Evolutionary conservation across 2,113 vertebrate genomes (phyloP).

Genomic region (Anarhynchus alexandrinus): DNA sequence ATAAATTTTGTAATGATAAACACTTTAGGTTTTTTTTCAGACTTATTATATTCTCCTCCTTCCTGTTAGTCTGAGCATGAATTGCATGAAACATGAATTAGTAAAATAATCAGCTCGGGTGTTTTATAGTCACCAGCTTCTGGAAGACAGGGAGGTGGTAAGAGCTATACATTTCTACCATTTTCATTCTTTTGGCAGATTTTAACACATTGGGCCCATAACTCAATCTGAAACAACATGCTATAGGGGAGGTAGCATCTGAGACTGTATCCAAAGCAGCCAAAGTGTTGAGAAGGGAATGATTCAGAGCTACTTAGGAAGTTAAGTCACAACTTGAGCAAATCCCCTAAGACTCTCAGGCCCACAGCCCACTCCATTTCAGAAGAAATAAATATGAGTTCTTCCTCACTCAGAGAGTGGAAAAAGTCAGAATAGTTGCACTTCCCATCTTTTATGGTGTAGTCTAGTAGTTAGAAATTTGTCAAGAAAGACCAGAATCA

Average conservation of each 20-base stretch:
- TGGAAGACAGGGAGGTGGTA: not conserved
- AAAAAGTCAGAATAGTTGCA: not conserved
- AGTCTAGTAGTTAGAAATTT: not conserved
- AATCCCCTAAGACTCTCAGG: not conserved
- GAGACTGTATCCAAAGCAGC: not conserved
- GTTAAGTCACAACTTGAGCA: not conserved
- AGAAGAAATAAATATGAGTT: not conserved
- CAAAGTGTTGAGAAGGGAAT: not conserved
- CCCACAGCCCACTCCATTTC: not conserved
- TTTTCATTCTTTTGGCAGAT: not conserved
- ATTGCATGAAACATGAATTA: not conserved
- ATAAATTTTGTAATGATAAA: not conserved
- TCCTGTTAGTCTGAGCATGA: not conserved
- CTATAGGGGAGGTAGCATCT: not conserved
- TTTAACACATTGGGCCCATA: not conserved
- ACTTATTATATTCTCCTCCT: not conserved
- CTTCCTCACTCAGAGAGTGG: not conserved
- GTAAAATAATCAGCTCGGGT: not conserved
- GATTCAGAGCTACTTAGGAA: not conserved
- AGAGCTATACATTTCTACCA: not conserved
- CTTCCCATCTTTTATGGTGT: not conserved
- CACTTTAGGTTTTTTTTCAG: not conserved
- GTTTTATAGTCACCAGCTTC: not conserved
- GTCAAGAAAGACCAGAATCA: not conserved
- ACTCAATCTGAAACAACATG: not conserved